Evolutionary conservation across 2,888 invertebrate species (phyloP).

Genomic region (Chloromyia formosa): DNA sequence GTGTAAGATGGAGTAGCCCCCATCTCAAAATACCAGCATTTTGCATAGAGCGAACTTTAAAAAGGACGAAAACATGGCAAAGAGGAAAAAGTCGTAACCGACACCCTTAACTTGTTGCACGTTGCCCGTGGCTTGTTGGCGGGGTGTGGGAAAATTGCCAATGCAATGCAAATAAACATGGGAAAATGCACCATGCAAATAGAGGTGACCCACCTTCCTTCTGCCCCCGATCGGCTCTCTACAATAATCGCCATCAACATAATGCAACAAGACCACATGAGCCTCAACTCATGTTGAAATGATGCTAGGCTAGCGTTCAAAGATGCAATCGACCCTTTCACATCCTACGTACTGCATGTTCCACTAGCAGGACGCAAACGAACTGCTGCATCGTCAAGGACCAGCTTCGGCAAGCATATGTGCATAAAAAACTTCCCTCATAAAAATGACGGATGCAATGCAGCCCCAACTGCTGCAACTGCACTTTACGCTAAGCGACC

Average conservation of each 20-base stretch:
- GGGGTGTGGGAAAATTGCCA: conserved; percentile 25
- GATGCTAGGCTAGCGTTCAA: conserved; percentile 4
- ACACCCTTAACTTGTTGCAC: conserved; percentile 30
- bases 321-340: conserved; percentile 19
- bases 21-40: neutral
- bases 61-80: conserved; percentile 1
- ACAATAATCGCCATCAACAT: conserved; percentile 12
- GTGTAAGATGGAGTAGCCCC: neutral
- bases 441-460: neutral
- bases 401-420: neutral
- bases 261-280: neutral
- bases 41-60: conserved; percentile 27
- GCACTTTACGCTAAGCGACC: conserved; percentile 45
- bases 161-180: neutral
- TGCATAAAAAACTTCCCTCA: neutral
- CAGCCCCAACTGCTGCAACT: conserved; percentile 17
- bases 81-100: neutral
- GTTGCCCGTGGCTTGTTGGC: conserved; percentile 3
- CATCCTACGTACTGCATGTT: conserved; percentile 13
- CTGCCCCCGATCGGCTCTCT: neutral
- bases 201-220: neutral
- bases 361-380: neutral
- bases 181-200: conserved; percentile 30
- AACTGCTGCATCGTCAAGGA: neutral
- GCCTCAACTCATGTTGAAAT: conserved; percentile 2